A percentile compares a stretch with the other conserved stretches of the same genome.
These are phyloP conservation scores for Flabesymbios commensalis DNA, from an alignment of 2,888 invertebrate species.

Conservation along the genomic window DNA sequence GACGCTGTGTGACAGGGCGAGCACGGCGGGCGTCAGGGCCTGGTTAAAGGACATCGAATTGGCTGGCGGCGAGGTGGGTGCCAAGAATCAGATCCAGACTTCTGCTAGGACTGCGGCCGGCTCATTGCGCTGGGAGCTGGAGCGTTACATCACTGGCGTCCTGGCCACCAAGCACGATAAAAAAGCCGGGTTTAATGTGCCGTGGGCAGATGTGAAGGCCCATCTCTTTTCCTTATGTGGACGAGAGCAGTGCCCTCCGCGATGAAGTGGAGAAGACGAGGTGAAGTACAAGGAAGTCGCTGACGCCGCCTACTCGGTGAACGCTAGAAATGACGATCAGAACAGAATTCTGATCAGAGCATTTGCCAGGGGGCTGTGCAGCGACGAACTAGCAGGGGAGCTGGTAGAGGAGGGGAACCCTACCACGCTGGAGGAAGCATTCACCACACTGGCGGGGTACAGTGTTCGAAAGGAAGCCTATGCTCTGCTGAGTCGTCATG, in stretches of 20 bases:
- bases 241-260: constrained; percentile 3
- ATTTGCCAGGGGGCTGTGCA: neutral
- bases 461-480: neutral
- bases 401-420: constrained; percentile 1
- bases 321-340: constrained; percentile 3
- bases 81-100: too few relatives aligned
- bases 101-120: constrained; percentile 2
- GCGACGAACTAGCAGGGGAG: neutral
- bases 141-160: too few relatives aligned
- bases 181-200: neutral
- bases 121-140: too few relatives aligned
- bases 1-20: too few relatives aligned
- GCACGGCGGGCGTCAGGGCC: too few relatives aligned
- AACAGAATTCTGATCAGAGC: constrained; percentile 1
- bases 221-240: neutral
- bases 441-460: neutral
- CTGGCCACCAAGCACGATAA: too few relatives aligned
- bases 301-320: constrained; percentile 6
- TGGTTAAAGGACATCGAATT: too few relatives aligned
- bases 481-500: neutral
- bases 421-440: neutral
- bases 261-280: neutral
- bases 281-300: constrained; percentile 1
- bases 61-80: too few relatives aligned
- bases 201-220: neutral